Evolutionary conservation across 2,888 invertebrate genomes (phyloP).

Genomic region (Nomada ruficornis): DNA sequence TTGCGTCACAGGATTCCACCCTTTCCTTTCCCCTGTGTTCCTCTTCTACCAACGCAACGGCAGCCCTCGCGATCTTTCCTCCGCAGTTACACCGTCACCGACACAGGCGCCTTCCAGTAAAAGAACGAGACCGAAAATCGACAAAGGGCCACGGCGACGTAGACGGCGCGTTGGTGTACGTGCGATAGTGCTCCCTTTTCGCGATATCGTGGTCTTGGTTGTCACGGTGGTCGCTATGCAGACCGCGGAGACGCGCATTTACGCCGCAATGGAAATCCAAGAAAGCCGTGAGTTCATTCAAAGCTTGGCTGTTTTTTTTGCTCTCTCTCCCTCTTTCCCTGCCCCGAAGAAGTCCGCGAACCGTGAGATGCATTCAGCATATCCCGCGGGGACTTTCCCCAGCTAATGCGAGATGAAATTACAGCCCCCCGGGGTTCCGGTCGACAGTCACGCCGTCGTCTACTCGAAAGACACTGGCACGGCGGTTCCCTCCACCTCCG

Average conservation of each 20-base stretch:
- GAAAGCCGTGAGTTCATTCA: constrained; percentile 65
- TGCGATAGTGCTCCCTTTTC: constrained; percentile 7
- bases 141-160: constrained; percentile 51
- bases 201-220: constrained; percentile 17
- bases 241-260: constrained; percentile 62
- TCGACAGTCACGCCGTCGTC: constrained; percentile 63
- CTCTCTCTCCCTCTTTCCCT: constrained; percentile 34
- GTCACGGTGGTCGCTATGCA: constrained; percentile 36
- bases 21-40: constrained; percentile 42
- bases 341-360: constrained; percentile 64
- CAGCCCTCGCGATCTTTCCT: not conserved
- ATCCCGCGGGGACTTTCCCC: constrained; percentile 68
- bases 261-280: constrained; percentile 70
- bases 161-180: constrained; percentile 1
- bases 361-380: constrained; percentile 73
- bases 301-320: constrained; percentile 55
- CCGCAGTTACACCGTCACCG: not conserved
- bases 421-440: constrained; percentile 70
- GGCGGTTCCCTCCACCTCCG: constrained; percentile 15
- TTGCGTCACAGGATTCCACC: constrained; percentile 53
- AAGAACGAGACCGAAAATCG: constrained; percentile 70
- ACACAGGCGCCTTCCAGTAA: constrained; percentile 26
- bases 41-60: not conserved
- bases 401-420: constrained; percentile 76
- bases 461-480: constrained; percentile 67